Base-by-base conservation (phyloP, 2,888 invertebrate species). In the Microdon myrmicae region DNA sequence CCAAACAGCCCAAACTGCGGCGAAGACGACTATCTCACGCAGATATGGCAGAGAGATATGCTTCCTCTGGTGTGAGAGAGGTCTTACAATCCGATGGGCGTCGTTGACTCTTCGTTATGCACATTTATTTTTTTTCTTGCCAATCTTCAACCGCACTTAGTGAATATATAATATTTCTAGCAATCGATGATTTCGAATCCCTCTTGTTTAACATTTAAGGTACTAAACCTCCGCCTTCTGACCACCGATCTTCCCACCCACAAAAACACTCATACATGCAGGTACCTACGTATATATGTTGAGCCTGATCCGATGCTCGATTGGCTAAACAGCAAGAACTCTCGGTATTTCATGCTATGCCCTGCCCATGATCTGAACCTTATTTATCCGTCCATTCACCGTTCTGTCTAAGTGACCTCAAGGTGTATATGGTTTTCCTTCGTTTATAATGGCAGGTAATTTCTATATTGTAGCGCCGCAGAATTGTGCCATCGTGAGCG, bases 381-480 rank as follows among this genome's bases (percentile, higher is more conserved):
- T 58, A 64, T 64, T 64, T 64, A 64, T 58, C 58, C 58, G 9
- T 64, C 51, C 64, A 64, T 64, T 64, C 64, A 64, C 51, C 64
- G 64, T 51, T 58, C 45, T 51, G 51, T 64, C 47, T 51, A 37
- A 58, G 53, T 64, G 58, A 64, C 64, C 64, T 64, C 64, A 51
- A 58, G 64, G 64, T 58, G 64, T 64, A 58, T 64, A 58, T 64
- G 55, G 61, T 49, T 45, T 56, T 64, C 45, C 61, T 48, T 53
- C 58, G 53, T 48, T 66, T 66, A n/a, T n/a, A 66, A 66, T 66
- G 53, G 59, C 59, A 48, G 53, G 53, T 53, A 59, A 59, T 66
- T 66, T 53, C 47, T 32, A 28, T 56, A 58, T 51, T 66, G 58
- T 59, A 59, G 66, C 66, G 66, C 59, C 66, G 53, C 48, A 32